These are phyloP conservation scores for Chloroclystis v-ata DNA, from an alignment of 2,888 invertebrate species.

Conservation along the genomic window DNA sequence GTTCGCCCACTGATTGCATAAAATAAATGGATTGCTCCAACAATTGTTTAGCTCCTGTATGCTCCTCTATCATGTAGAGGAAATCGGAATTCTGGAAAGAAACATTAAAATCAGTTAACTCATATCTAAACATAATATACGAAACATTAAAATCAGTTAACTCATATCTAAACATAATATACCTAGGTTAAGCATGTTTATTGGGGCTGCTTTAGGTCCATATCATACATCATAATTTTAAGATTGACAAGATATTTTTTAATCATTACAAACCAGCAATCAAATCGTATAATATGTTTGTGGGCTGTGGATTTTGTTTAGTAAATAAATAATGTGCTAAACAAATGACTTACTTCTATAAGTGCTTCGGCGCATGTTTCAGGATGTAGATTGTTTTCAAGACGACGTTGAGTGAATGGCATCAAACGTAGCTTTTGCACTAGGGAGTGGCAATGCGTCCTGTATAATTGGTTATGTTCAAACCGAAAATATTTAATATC, in stretches of 20 bases:
- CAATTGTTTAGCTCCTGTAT: conserved; percentile 32
- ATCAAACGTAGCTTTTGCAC: not conserved
- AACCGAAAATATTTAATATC: conserved; percentile 20
- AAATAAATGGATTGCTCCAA: conserved; percentile 45
- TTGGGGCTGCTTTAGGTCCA: too few species aligned
- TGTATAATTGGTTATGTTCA: conserved; percentile 13
- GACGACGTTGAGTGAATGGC: not conserved
- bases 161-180: not conserved
- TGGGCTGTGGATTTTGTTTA: too few species aligned
- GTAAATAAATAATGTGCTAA: too few species aligned
- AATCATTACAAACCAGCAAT: too few species aligned
- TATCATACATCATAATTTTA: too few species aligned
- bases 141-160: not conserved
- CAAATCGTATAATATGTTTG: too few species aligned
- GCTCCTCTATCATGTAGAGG: conserved; percentile 44
- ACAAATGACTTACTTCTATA: conserved; percentile 38
- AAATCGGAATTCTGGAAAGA: conserved; percentile 42
- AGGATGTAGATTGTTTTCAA: not conserved
- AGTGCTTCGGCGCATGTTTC: conserved; percentile 38
- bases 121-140: conserved; percentile 8
- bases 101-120: not conserved
- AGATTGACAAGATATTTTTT: too few species aligned
- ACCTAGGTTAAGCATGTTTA: too few species aligned
- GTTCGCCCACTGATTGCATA: conserved; percentile 47
- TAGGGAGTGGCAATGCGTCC: not conserved